phyloP scores from a whole-genome alignment of 2,113 vertebrate genomes.

The Perccottus glenii region DNA sequence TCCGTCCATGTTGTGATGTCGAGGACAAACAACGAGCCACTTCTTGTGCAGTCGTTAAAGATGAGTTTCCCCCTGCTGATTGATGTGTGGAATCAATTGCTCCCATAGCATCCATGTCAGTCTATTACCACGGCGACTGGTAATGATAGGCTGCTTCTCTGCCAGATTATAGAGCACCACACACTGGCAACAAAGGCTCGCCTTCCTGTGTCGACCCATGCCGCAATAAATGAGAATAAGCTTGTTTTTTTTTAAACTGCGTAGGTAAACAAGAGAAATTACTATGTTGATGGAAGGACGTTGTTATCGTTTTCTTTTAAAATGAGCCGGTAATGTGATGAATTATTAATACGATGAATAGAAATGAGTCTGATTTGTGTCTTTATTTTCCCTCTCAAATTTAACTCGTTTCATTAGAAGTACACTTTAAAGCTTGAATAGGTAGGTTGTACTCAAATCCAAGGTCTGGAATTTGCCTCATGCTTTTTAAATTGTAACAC shows the following conservation, averaged over 20 bases:
- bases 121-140: slow-evolving; percentile 77
- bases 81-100: slow-evolving; percentile 84
- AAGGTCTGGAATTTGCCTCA: neutral
- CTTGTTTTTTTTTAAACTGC: slow-evolving; percentile 56
- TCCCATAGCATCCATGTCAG: slow-evolving; percentile 83
- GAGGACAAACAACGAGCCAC: slow-evolving; percentile 74
- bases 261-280: slow-evolving; percentile 67
- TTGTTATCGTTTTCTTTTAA: slow-evolving; percentile 56
- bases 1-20: slow-evolving; percentile 56
- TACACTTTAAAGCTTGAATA: too few species aligned
- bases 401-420: neutral
- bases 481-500: neutral
- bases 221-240: slow-evolving; percentile 69
- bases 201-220: slow-evolving; percentile 68
- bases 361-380: slow-evolving; percentile 13
- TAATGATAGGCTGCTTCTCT: slow-evolving; percentile 80
- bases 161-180: slow-evolving; percentile 78
- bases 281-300: slow-evolving; percentile 57
- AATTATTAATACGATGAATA: slow-evolving; percentile 61
- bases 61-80: slow-evolving; percentile 74
- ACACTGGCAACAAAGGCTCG: slow-evolving; percentile 76
- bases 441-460: too few species aligned
- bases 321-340: slow-evolving; percentile 41
- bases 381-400: neutral
- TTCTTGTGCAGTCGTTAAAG: slow-evolving; percentile 75